A percentile compares a stretch with the other conserved stretches of the same genome.
These are phyloP conservation scores for Pristionchus fissidentatus DNA, from an alignment of 2,888 invertebrate genomes.

Conservation along the genomic window DNA sequence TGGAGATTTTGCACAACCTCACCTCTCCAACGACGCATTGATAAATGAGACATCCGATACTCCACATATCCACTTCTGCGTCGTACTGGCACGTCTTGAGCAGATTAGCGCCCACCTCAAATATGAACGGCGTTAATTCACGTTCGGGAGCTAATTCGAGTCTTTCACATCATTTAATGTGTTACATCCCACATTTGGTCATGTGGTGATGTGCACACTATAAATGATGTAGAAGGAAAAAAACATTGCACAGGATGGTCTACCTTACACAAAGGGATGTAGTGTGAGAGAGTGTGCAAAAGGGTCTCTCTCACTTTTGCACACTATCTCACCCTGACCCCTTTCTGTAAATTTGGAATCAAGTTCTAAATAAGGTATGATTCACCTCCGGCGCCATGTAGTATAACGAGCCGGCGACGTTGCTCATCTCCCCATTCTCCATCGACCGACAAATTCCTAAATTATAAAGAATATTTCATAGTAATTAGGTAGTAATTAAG, in stretches of 20 bases:
- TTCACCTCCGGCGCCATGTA: slow-evolving; percentile 74
- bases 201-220: too few relatives aligned
- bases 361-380: neutral
- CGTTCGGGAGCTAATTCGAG: neutral
- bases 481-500: neutral
- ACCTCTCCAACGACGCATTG: slow-evolving; percentile 72
- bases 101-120: slow-evolving; percentile 70
- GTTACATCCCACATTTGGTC: too few relatives aligned
- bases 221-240: too few relatives aligned
- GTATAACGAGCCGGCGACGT: slow-evolving; percentile 73
- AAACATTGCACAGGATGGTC: too few relatives aligned
- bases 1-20: neutral
- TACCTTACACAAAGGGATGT: too few relatives aligned
- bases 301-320: too few relatives aligned
- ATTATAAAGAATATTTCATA: neutral
- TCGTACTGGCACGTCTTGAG: slow-evolving; percentile 68
- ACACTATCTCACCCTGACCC: too few relatives aligned
- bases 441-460: slow-evolving; percentile 71
- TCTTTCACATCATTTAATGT: neutral
- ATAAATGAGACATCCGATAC: slow-evolving; percentile 73
- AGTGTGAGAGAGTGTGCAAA: too few relatives aligned
- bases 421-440: slow-evolving; percentile 66
- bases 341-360: too few relatives aligned
- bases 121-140: neutral
- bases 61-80: slow-evolving; percentile 74